These are phyloP conservation scores for Diplogasteroides magnus DNA, from an alignment of 1,140 invertebrate genomes.

Conservation along the genomic window DNA sequence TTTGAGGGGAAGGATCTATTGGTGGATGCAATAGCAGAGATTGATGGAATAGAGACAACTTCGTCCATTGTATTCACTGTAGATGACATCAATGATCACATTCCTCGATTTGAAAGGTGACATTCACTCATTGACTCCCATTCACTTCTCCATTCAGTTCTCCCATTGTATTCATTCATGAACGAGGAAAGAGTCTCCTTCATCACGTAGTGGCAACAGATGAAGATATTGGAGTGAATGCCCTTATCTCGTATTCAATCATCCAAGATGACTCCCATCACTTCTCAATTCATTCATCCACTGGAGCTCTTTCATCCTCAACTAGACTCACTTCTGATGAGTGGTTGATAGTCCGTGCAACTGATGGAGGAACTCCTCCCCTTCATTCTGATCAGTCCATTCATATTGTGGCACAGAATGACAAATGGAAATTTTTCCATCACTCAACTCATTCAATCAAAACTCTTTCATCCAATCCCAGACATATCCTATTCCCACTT, in stretches of 20 bases:
- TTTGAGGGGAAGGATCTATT: too few relatives aligned
- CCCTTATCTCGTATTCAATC: conserved; percentile 32
- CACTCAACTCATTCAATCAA: background rate
- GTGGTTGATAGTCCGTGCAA: conserved; percentile 13
- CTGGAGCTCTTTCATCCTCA: background rate
- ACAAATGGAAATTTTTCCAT: conserved; percentile 27
- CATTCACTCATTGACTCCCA: too few relatives aligned
- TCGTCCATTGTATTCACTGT: background rate
- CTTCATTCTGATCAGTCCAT: conserved; percentile 21
- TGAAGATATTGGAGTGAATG: conserved; percentile 47
- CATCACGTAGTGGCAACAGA: conserved; percentile 46
- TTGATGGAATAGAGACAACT: background rate
- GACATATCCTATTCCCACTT: background rate
- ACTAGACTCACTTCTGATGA: background rate
- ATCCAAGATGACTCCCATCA: background rate
- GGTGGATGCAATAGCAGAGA: background rate
- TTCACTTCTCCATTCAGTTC: too few relatives aligned
- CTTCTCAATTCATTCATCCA: conserved; percentile 19
- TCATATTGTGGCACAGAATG: background rate
- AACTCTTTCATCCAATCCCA: background rate
- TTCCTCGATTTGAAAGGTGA: background rate
- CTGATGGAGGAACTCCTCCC: conserved; percentile 18
- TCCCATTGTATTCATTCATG: conserved; percentile 27
- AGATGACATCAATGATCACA: background rate
- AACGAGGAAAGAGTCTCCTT: conserved; percentile 1